Base-by-base conservation (phyloP, 1,140 invertebrate genomes). In the Oryzaephilus surinamensis region DNA sequence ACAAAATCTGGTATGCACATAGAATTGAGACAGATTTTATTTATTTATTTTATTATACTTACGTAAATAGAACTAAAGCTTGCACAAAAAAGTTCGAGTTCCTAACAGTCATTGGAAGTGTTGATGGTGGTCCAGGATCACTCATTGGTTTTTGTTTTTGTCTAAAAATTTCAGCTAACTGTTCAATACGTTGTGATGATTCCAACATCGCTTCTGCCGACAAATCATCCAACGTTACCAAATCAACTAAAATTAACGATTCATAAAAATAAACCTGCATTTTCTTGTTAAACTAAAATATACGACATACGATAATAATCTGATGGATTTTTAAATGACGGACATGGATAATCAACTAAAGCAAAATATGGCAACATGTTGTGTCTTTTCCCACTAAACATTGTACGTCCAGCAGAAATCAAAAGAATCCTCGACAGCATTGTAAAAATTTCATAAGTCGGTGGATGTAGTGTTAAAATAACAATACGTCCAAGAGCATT, bases 311-410 rank as follows among this genome's bases (percentile, higher is more conserved):
- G 70, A 59, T 95, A 96, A 61, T 96, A 96, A 67, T 96, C 91
- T 1, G 89, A 91, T 29, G 92, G 91, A 62, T 97, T 97, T 63
- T 96, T 96, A 57, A 87, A 95, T 0, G 89, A 81, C 8, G 92
- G 92, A 66, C 91, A 96, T 0, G 91, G 90, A 66, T 92, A 96
- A 47, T 94, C 89, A 13, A 93, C 84, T 28, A 88, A 79, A 2
- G 87, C 81, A 64, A 97, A 96, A 66, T 96, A 95, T 45, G 85
- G 79, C 50, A 93, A 73, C 80, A 96, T 83, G 57, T 94, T 85
- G 46, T 82, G 71, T 49, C 89, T 71, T 41, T 79, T 77, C 10
- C 92, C 92, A 49, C 84, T 90, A 57, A 86, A 97, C 74, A 96
- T 85, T 3, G 90, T 77, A 38, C 89, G 71, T 12, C 90, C 90